Evolutionary conservation across 2,113 vertebrate species (phyloP).

Genomic region (Amphiprion percula): DNA sequence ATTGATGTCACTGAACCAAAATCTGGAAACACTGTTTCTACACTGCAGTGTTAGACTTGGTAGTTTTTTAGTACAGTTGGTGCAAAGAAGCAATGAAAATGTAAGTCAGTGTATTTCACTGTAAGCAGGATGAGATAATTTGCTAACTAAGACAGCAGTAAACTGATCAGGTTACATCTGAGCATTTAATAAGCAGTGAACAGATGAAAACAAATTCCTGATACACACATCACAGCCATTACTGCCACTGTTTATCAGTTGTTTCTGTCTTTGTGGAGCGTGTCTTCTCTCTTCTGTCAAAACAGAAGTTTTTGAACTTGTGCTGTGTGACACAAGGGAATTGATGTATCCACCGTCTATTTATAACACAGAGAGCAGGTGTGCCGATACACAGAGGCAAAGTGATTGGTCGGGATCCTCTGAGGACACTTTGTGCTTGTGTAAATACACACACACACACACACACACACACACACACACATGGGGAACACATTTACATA

Average conservation of each 20-base stretch:
- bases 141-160: too few species aligned
- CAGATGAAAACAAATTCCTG: too few species aligned
- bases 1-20: too few species aligned
- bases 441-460: constrained; percentile 20
- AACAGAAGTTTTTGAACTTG: constrained; percentile 54
- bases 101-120: too few species aligned
- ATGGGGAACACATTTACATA: neutral
- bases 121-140: too few species aligned
- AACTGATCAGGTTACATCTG: too few species aligned
- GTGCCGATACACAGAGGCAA: constrained; percentile 47
- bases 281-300: constrained; percentile 55
- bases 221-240: neutral
- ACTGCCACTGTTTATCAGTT: too few species aligned
- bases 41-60: too few species aligned
- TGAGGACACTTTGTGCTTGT: constrained; percentile 36
- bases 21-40: too few species aligned
- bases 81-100: too few species aligned
- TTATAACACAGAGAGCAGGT: constrained; percentile 68
- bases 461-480: neutral
- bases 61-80: too few species aligned
- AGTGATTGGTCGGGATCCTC: constrained; percentile 53
- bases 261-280: constrained; percentile 17
- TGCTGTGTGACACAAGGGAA: constrained; percentile 47
- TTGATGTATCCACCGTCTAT: constrained; percentile 66
- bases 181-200: too few species aligned